Conservation (phyloP, 2,797 vertebrate genomes). For the Pangasius macronema region DNA sequence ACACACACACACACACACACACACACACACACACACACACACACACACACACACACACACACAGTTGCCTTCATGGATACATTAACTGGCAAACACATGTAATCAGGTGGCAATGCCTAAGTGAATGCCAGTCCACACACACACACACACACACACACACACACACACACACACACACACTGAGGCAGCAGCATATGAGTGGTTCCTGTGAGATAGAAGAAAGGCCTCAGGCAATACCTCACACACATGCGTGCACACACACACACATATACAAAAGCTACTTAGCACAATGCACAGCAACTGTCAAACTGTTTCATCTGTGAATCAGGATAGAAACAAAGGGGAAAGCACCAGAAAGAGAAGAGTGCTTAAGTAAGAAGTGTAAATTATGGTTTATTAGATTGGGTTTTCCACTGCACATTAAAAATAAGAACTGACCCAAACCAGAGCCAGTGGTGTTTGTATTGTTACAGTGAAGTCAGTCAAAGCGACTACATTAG, state of each 20-base stretch:
- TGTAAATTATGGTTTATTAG: background rate
- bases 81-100: background rate
- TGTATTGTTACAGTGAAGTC: background rate
- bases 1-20: background rate
- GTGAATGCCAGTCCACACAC: background rate
- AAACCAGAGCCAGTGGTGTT: background rate
- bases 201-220: constrained; percentile 28
- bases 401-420: background rate
- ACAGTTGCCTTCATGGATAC: background rate
- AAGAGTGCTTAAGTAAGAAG: background rate
- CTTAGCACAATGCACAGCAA: constrained; percentile 10
- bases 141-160: constrained; percentile 4
- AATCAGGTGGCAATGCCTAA: constrained; percentile 5
- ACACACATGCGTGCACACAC: background rate
- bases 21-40: background rate
- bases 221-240: constrained; percentile 10
- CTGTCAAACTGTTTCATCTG: constrained; percentile 11
- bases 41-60: background rate
- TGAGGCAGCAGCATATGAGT: background rate
- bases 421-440: background rate
- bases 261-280: background rate
- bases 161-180: constrained; percentile 6
- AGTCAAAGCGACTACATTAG: background rate
- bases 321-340: background rate
- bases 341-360: background rate